Base-by-base conservation (phyloP, 2,797 vertebrate genomes). In the Rhynchotus rufescens region DNA sequence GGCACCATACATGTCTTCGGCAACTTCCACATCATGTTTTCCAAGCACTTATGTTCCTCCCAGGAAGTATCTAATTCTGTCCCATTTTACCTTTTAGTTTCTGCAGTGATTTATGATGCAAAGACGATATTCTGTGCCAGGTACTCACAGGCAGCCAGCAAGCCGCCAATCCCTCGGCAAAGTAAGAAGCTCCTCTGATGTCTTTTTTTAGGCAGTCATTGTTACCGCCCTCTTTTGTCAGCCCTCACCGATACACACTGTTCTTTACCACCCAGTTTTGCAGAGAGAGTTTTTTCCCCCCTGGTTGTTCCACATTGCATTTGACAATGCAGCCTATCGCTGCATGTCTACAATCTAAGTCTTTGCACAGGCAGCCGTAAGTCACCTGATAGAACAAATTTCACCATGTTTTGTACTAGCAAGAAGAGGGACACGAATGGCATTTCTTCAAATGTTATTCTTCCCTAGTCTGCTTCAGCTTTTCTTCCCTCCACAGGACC, bases 11-110 rank as follows among this genome's bases (percentile, higher is more conserved):
- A 76, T 5, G 66, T 72, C n/a, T 87, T 10, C 84, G 90, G 84
- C 93, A 83, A 73, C 73, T 80, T 88, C 44, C 38, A 64, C 21
- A 25, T 2, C 60, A 34, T 23, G 38, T 92, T 89, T 92, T 90
- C 73, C 56, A 83, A 47, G 66, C 80, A 56, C 52, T 83, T 76
- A 52, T 4, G 2, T n/a, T 89, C 25, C 45, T 91, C 88, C 83
- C 91, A 91, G 94, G 86, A 93, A 91, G 92, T 69, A 80, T 92
- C 92, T 90, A 80, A 93, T 87, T 80, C 76, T 56, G 32, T 28
- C 60, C 76, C 73, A 45, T 85, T 84, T 65, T 82, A 26, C 67
- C 79, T 92, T 90, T 91, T 85, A 85, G 77, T 76, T 86, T 91
- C 90, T 71, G 76, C 60, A 82, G 91, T 54, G 82, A 93, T 91